Evolutionary conservation across 2,797 vertebrate species (phyloP).

Genomic region (Coregonus sp.): DNA sequence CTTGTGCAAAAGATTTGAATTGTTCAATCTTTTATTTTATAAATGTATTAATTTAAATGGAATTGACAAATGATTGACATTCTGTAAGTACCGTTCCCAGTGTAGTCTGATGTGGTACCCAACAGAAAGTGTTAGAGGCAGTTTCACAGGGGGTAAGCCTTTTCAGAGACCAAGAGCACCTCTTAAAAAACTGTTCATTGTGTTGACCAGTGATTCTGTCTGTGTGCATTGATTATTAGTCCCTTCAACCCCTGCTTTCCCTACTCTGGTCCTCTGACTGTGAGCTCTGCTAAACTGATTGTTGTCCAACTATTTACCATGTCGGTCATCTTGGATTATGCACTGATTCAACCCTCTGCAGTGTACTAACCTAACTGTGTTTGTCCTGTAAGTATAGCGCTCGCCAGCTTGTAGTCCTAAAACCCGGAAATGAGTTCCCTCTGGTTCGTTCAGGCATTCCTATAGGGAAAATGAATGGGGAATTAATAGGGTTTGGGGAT

Average conservation of each 20-base stretch:
- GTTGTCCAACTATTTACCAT: background rate
- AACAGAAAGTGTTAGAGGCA: background rate
- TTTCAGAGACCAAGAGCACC: slow-evolving; percentile 40
- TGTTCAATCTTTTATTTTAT: too few species aligned
- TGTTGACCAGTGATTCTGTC: slow-evolving; percentile 14
- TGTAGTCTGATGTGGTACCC: too few species aligned
- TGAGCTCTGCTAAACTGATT: slow-evolving; percentile 3
- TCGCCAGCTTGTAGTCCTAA: too few species aligned
- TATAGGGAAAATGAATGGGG: too few species aligned
- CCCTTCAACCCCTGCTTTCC: slow-evolving; percentile 13
- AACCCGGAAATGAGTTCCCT: too few species aligned
- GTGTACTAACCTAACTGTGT: background rate
- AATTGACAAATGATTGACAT: too few species aligned
- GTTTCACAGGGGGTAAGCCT: slow-evolving; percentile 2
- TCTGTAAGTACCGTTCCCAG: too few species aligned
- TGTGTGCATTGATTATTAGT: slow-evolving; percentile 18
- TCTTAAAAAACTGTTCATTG: slow-evolving; percentile 42
- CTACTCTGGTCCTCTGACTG: slow-evolving; percentile 10
- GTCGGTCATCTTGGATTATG: background rate
- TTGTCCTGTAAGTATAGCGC: slow-evolving; percentile 6
- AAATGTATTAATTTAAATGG: too few species aligned
- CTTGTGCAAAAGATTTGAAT: too few species aligned
- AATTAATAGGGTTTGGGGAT: too few species aligned
- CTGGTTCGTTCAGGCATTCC: too few species aligned
- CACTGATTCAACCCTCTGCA: background rate